These are phyloP conservation scores for Xenopus laevis DNA, from an alignment of 2,113 vertebrate genomes.

Conservation along the genomic window DNA sequence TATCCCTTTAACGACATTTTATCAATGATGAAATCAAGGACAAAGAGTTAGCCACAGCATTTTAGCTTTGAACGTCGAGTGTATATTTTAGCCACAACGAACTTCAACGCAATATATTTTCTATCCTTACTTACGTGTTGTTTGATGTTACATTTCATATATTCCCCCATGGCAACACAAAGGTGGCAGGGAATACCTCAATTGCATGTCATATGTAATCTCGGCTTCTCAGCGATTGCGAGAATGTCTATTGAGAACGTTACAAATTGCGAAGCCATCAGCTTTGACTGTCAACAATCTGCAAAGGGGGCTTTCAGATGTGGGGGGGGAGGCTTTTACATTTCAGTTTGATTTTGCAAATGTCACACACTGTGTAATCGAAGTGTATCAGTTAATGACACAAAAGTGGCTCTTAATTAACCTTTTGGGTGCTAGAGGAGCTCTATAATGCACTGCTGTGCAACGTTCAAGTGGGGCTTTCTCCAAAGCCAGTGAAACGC, in stretches of 20 bases:
- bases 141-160: too few relatives aligned
- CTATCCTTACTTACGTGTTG: too few relatives aligned
- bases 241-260: not conserved
- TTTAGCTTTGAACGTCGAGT: too few relatives aligned
- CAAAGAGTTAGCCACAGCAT: too few relatives aligned
- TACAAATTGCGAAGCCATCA: not conserved
- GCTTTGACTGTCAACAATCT: not conserved
- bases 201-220: not conserved
- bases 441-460: not conserved
- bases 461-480: too few relatives aligned
- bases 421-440: not conserved
- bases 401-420: constrained; percentile 1
- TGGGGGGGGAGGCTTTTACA: not conserved
- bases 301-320: not conserved
- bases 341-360: not conserved
- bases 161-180: too few relatives aligned
- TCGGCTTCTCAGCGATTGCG: not conserved
- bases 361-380: not conserved
- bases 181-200: not conserved
- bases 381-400: constrained; percentile 3
- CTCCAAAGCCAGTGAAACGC: too few relatives aligned
- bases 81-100: too few relatives aligned
- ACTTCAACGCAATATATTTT: too few relatives aligned
- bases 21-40: too few relatives aligned
- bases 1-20: too few relatives aligned